Conservation (phyloP, 2,888 invertebrate genomes). For the Drosophila pseudotalamancana region DNA sequence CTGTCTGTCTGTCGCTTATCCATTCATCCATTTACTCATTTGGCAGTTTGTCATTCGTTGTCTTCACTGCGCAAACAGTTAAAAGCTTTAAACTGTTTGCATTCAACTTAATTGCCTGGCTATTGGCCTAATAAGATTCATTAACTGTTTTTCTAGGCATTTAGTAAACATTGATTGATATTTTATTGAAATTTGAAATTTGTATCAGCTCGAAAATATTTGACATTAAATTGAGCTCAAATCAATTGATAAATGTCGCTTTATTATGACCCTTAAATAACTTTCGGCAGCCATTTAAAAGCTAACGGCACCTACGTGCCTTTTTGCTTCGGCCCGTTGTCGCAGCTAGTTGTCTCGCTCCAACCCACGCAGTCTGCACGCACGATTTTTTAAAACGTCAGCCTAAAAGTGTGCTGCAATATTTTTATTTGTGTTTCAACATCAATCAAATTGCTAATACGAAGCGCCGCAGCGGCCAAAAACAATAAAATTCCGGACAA, state of each 20-base stretch:
- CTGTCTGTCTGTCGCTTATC: conserved; percentile 39
- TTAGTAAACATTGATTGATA: conserved; percentile 1
- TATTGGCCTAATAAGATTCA: conserved; percentile 46
- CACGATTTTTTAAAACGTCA: conserved; percentile 25
- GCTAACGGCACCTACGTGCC: conserved; percentile 63
- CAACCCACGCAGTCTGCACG: background rate
- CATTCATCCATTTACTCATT: conserved; percentile 58
- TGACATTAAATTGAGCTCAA: conserved; percentile 5
- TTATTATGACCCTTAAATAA: conserved; percentile 9
- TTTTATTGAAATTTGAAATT: background rate
- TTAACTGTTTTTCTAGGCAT: conserved; percentile 10
- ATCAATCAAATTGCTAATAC: conserved; percentile 66
- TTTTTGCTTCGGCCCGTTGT: too few species aligned
- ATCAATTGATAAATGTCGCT: conserved; percentile 25
- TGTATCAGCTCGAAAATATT: too few species aligned
- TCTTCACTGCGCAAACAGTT: conserved; percentile 33
- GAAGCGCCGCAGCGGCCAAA: conserved; percentile 35
- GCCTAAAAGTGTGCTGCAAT: conserved; percentile 71
- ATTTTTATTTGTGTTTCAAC: conserved; percentile 74
- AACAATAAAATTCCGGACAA: conserved; percentile 48
- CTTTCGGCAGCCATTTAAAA: conserved; percentile 33
- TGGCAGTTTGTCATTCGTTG: conserved; percentile 39
- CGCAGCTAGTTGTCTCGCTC: conserved; percentile 30
- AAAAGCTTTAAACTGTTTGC: conserved; percentile 45
- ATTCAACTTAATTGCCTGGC: conserved; percentile 50